phyloP scores from a whole-genome alignment of 2,888 invertebrate genomes.

The Eristalis intricaria region DNA sequence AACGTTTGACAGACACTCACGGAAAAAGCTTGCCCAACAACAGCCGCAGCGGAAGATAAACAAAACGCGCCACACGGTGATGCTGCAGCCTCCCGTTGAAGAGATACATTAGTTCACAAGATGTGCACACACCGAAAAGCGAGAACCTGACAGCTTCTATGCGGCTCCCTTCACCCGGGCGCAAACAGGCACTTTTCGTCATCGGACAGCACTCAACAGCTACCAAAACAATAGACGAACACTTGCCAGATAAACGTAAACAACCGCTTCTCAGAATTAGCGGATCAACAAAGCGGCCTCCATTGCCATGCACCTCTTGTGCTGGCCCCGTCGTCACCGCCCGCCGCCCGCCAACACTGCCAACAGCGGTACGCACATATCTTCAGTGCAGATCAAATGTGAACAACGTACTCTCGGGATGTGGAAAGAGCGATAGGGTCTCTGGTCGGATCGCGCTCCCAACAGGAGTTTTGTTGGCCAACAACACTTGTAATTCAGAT shows the following conservation, averaged over 20 bases:
- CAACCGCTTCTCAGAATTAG: slow-evolving; percentile 58
- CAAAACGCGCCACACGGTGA: background rate
- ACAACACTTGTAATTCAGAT: slow-evolving; percentile 70
- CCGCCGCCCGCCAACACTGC: slow-evolving; percentile 13
- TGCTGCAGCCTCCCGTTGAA: background rate
- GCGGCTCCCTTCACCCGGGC: background rate
- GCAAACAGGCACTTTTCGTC: slow-evolving; percentile 11
- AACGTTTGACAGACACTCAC: background rate
- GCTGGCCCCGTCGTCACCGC: too few relatives aligned
- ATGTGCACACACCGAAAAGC: background rate
- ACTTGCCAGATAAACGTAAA: slow-evolving; percentile 18
- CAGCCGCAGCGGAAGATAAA: background rate
- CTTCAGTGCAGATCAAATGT: slow-evolving; percentile 56
- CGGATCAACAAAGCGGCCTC: slow-evolving; percentile 47
- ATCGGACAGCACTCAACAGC: slow-evolving; percentile 17
- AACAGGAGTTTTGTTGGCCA: slow-evolving; percentile 43
- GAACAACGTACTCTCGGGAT: slow-evolving; percentile 49
- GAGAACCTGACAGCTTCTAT: background rate
- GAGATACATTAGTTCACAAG: background rate
- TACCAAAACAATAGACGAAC: slow-evolving; percentile 38
- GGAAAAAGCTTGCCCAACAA: background rate
- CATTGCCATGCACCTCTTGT: slow-evolving; percentile 38
- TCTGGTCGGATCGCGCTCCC: slow-evolving; percentile 7
- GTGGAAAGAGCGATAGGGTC: slow-evolving; percentile 31
- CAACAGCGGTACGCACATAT: slow-evolving; percentile 37